Evolutionary conservation across 2,888 invertebrate species (phyloP).

Genomic region (Rhamphomyia laevipes): DNA sequence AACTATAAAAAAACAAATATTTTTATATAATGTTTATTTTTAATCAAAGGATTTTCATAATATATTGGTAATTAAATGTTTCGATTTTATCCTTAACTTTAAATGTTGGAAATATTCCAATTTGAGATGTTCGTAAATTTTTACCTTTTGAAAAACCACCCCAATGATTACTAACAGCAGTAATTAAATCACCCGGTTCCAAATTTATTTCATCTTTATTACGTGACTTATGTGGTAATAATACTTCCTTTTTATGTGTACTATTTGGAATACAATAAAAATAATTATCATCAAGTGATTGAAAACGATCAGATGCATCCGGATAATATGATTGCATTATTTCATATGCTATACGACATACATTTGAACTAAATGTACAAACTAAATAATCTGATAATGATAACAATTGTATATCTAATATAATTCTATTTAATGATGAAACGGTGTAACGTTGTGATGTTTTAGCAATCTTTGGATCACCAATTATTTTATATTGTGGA

Average conservation of each 20-base stretch:
- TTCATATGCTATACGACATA: too few relatives aligned
- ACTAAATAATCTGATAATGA: too few relatives aligned
- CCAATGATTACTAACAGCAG: constrained; percentile 96
- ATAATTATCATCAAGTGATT: constrained; percentile 97
- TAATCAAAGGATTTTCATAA: too few relatives aligned
- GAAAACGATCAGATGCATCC: too few relatives aligned
- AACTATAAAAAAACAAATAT: too few relatives aligned
- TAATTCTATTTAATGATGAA: constrained; percentile 80
- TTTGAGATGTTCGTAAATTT: constrained; percentile 69
- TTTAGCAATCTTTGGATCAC: too few relatives aligned
- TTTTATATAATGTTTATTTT: too few relatives aligned
- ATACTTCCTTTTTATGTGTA: constrained; percentile 69
- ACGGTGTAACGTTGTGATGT: constrained; percentile 85
- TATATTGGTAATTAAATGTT: constrained; percentile 61
- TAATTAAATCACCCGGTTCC: constrained; percentile 68
- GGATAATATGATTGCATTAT: too few relatives aligned
- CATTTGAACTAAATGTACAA: too few relatives aligned
- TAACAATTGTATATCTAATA: constrained; percentile 88
- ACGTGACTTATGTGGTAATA: constrained; percentile 55
- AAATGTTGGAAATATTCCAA: constrained; percentile 65
- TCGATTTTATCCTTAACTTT: constrained; percentile 75
- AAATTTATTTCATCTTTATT: constrained; percentile 56
- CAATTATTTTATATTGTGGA: constrained; percentile 73
- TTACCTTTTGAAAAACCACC: constrained; percentile 89
- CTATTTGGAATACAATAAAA: constrained; percentile 96